Conservation (phyloP, 2,888 invertebrate genomes). For the Drosophila merina region DNA sequence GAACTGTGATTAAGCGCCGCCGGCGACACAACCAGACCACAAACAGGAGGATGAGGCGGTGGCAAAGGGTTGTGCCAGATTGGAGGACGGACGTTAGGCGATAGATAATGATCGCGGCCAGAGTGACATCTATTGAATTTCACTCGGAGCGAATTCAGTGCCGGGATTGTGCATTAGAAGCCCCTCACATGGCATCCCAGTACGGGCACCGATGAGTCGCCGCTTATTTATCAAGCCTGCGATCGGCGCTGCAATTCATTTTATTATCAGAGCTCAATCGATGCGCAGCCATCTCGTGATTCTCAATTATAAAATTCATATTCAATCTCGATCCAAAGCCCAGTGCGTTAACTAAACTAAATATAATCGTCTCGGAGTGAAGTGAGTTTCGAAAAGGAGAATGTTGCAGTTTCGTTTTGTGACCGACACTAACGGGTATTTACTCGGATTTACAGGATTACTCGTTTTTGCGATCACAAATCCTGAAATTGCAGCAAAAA, state of each 20-base stretch:
- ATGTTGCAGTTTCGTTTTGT: slow-evolving; percentile 84
- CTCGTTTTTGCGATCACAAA: slow-evolving; percentile 85
- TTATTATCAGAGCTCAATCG: slow-evolving; percentile 77
- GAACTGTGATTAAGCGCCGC: slow-evolving; percentile 56
- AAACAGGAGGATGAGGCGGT: slow-evolving; percentile 10
- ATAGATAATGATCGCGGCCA: slow-evolving; percentile 31
- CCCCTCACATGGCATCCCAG: slow-evolving; percentile 34
- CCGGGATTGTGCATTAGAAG: slow-evolving; percentile 55
- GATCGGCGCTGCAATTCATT: slow-evolving; percentile 79
- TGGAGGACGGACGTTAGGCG: slow-evolving; percentile 5
- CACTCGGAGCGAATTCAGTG: slow-evolving; percentile 51
- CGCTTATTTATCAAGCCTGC: slow-evolving; percentile 81
- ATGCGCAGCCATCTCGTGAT: slow-evolving; percentile 42
- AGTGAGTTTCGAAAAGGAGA: slow-evolving; percentile 33
- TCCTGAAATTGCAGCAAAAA: slow-evolving; percentile 82
- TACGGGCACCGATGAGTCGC: slow-evolving; percentile 22
- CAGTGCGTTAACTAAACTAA: background rate
- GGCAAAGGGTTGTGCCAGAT: slow-evolving; percentile 1
- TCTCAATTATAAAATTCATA: background rate
- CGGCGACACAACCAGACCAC: slow-evolving; percentile 46
- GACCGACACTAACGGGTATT: slow-evolving; percentile 85
- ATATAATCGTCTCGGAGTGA: background rate
- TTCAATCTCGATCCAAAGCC: background rate
- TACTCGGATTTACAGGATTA: slow-evolving; percentile 57
- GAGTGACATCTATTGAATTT: slow-evolving; percentile 71